These are phyloP conservation scores for Drosophila stalkeri DNA, from an alignment of 2,888 invertebrate genomes.

Conservation along the genomic window DNA sequence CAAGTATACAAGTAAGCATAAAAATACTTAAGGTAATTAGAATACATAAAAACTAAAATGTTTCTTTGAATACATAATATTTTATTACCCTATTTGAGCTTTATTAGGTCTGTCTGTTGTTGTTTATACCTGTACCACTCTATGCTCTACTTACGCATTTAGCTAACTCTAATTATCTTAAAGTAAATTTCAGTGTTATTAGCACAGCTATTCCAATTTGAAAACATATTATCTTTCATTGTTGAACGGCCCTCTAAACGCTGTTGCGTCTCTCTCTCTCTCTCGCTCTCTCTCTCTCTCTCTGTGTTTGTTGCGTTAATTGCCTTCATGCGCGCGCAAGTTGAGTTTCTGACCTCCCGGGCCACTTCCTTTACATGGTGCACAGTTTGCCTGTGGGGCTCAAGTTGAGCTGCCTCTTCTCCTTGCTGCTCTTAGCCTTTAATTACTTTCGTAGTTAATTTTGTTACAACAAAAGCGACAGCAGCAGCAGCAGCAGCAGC, in stretches of 20 bases:
- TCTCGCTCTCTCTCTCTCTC: too few species aligned
- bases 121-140: background rate
- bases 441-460: conserved; percentile 81
- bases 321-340: conserved; percentile 78
- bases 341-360: conserved; percentile 49
- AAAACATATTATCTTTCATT: background rate
- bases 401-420: conserved; percentile 39
- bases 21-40: background rate
- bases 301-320: conserved; percentile 56
- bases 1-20: too few species aligned
- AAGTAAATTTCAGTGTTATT: conserved; percentile 1
- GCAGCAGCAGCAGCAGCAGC: conserved; percentile 22
- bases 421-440: conserved; percentile 58
- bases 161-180: background rate
- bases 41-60: background rate
- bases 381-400: conserved; percentile 53
- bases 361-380: conserved; percentile 36
- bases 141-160: background rate
- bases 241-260: conserved; percentile 28
- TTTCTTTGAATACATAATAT: background rate
- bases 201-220: background rate
- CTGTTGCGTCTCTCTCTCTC: conserved; percentile 9
- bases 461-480: conserved; percentile 69
- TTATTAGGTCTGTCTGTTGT: background rate
- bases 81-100: background rate